phyloP scores from a whole-genome alignment of 2,113 vertebrate species.

The Telmatochromis brichardi region DNA sequence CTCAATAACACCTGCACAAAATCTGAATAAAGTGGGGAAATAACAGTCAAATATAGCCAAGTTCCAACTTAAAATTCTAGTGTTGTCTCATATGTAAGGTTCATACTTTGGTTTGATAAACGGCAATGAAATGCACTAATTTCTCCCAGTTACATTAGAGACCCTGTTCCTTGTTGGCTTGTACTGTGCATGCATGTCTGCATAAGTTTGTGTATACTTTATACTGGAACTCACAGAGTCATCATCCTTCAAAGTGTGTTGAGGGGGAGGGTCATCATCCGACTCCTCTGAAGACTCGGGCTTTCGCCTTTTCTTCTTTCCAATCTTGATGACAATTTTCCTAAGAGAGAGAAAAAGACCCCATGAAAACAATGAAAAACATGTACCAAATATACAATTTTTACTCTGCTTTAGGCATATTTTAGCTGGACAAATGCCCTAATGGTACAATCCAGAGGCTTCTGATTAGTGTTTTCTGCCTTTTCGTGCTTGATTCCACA shows the following conservation, averaged over 20 bases:
- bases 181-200: neutral
- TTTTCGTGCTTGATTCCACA: neutral
- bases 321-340: conserved; percentile 95
- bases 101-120: neutral
- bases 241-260: conserved; percentile 76
- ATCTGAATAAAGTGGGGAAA: neutral
- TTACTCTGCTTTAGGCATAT: neutral
- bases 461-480: neutral
- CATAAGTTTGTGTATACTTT: neutral
- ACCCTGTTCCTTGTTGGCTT: neutral
- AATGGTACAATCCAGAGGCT: neutral
- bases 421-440: neutral
- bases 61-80: neutral
- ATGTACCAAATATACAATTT: neutral
- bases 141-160: neutral
- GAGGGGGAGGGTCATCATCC: conserved; percentile 80
- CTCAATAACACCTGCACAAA: neutral
- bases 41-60: neutral
- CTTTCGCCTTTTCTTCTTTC: conserved; percentile 95
- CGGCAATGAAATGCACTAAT: neutral
- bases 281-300: conserved; percentile 91
- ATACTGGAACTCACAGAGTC: conserved; percentile 76
- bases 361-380: neutral
- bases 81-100: neutral
- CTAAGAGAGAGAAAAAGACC: conserved; percentile 53